Percentiles rank a stretch among this genome's conserved stretches.
These are phyloP conservation scores for Phengaris alcon DNA, from an alignment of 2,888 invertebrate genomes.

Conservation along the genomic window DNA sequence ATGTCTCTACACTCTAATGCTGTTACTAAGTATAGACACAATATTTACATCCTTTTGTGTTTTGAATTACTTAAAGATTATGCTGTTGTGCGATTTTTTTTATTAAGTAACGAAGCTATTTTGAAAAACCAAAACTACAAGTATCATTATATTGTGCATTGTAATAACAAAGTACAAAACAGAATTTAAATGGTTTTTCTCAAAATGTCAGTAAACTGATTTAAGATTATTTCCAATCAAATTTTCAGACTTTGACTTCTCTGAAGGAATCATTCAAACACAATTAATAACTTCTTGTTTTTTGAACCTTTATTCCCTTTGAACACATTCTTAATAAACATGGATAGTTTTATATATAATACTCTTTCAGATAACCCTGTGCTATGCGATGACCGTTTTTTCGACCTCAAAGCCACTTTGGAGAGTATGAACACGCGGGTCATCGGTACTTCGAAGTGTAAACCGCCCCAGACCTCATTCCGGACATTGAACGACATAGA, in stretches of 20 bases:
- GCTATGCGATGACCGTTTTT: slow-evolving; percentile 85
- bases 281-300: no score
- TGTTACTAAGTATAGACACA: background rate
- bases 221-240: no score
- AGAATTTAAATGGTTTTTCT: background rate
- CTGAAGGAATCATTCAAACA: no score
- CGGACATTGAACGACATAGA: slow-evolving; percentile 63
- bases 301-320: no score
- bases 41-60: background rate
- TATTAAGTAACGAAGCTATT: background rate
- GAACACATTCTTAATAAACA: background rate
- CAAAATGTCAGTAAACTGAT: no score
- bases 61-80: background rate
- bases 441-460: slow-evolving; percentile 82
- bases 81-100: background rate
- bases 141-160: background rate
- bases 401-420: slow-evolving; percentile 84
- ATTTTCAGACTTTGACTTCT: no score
- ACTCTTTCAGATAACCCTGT: slow-evolving; percentile 86
- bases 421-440: slow-evolving; percentile 86
- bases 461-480: slow-evolving; percentile 56
- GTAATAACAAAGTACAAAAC: background rate
- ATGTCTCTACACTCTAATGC: slow-evolving; percentile 24
- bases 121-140: background rate
- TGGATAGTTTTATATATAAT: slow-evolving; percentile 30